A percentile compares a stretch with the other conserved stretches of the same genome.
These are phyloP conservation scores for Collichthys lucidus DNA, from an alignment of 2,113 vertebrate species.

Conservation along the genomic window DNA sequence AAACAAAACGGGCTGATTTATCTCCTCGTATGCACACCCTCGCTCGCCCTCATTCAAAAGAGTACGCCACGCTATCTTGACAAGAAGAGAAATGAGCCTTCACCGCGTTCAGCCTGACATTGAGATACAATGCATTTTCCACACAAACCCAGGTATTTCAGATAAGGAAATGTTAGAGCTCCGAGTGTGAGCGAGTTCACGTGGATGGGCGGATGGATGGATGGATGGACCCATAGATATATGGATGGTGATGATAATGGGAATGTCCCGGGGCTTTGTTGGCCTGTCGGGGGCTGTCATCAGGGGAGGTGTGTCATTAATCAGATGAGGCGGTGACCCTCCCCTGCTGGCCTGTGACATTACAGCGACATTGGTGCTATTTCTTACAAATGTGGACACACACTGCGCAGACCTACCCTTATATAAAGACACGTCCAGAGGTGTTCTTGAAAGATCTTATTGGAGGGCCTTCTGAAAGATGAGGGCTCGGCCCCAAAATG, in stretches of 20 bases:
- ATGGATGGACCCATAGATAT: constrained; percentile 34
- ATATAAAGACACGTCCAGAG: neutral
- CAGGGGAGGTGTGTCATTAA: constrained; percentile 71
- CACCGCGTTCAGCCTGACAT: constrained; percentile 48
- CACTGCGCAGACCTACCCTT: neutral
- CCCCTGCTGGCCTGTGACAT: constrained; percentile 71
- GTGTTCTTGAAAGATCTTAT: neutral
- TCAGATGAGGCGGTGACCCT: constrained; percentile 68
- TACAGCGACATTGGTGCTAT: constrained; percentile 64
- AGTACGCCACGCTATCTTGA: constrained; percentile 66
- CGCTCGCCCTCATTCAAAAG: constrained; percentile 30
- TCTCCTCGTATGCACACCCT: constrained; percentile 51
- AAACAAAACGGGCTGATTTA: constrained; percentile 70
- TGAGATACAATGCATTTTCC: constrained; percentile 50
- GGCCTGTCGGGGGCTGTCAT: constrained; percentile 63
- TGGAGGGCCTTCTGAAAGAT: neutral
- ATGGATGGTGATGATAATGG: constrained; percentile 63
- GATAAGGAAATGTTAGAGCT: constrained; percentile 52
- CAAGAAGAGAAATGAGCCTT: constrained; percentile 72
- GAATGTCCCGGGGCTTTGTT: constrained; percentile 68
- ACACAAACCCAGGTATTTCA: constrained; percentile 24
- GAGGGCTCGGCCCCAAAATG: neutral
- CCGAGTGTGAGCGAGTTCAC: neutral
- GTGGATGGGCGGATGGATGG: constrained; percentile 1
- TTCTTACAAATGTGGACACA: constrained; percentile 48